A percentile compares a stretch with the other conserved stretches of the same genome.
phyloP scores from a whole-genome alignment of 2,888 invertebrate species.

The Drosophila meridiana region DNA sequence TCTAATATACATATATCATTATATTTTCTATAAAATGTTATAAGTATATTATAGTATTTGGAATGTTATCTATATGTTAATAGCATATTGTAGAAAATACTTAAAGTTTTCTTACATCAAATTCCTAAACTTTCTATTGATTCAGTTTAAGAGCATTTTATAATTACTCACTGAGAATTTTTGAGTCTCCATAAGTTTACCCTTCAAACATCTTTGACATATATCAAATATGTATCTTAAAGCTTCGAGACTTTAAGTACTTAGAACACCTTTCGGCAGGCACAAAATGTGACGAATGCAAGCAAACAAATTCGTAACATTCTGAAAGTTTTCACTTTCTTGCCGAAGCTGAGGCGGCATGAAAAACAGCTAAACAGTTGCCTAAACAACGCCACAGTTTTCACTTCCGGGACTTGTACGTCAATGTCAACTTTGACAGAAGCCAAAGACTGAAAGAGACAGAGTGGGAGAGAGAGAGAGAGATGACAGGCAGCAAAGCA shows the following conservation, averaged over 20 bases:
- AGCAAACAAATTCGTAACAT: conserved; percentile 34
- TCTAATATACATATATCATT: not conserved
- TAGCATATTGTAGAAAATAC: not conserved
- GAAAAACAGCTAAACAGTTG: conserved; percentile 69
- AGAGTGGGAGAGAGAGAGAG: conserved; percentile 2
- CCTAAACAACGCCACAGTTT: conserved; percentile 55
- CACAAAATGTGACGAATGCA: conserved; percentile 7
- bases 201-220: not conserved
- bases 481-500: conserved; percentile 49
- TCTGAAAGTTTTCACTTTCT: conserved; percentile 59
- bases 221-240: not conserved
- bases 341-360: conserved; percentile 42
- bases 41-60: not conserved
- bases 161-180: not conserved
- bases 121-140: not conserved
- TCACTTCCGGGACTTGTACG: conserved; percentile 70
- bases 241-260: not conserved
- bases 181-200: not conserved
- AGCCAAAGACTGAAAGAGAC: conserved; percentile 36
- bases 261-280: conserved; percentile 1
- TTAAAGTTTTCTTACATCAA: not conserved
- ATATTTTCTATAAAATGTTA: not conserved
- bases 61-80: not conserved
- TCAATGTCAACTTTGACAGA: conserved; percentile 79
- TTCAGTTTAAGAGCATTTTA: not conserved